Percentiles rank a stretch among this genome's conserved stretches.
These are phyloP conservation scores for Mormyrus hasselquistii DNA, from an alignment of 2,797 vertebrate genomes.

Conservation along the genomic window DNA sequence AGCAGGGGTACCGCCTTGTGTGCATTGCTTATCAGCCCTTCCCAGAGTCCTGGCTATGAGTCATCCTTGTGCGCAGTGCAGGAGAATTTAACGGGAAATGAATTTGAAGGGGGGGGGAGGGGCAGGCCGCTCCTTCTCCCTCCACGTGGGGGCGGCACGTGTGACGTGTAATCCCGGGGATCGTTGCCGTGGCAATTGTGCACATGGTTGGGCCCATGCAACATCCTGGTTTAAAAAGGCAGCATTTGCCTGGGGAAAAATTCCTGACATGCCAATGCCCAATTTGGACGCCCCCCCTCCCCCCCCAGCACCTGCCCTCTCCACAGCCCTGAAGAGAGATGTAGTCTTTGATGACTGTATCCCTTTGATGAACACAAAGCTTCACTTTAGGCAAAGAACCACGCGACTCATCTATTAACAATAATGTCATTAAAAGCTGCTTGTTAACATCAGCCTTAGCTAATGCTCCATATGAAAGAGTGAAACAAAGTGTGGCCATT, in stretches of 20 bases:
- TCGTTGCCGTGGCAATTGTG: conserved; percentile 21
- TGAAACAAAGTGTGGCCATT: neutral
- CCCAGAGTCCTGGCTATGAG: conserved; percentile 31
- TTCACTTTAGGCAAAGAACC: neutral
- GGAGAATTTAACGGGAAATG: conserved; percentile 16
- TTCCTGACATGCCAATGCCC: neutral
- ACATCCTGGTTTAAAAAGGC: conserved; percentile 13
- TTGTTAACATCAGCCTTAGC: neutral
- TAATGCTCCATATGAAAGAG: neutral
- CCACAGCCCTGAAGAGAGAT: neutral
- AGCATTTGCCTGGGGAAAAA: neutral
- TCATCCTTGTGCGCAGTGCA: conserved; percentile 40
- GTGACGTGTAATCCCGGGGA: neutral
- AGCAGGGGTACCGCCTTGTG: neutral
- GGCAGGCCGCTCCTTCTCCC: conserved; percentile 5
- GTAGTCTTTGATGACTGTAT: neutral
- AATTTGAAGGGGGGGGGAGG: neutral
- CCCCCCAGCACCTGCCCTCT: neutral
- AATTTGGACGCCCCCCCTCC: neutral
- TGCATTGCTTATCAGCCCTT: neutral
- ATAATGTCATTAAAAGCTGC: neutral
- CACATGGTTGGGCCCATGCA: neutral
- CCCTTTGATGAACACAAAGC: conserved; percentile 1
- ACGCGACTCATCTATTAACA: neutral
- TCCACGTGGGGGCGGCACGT: neutral